phyloP scores from a whole-genome alignment of 2,113 vertebrate genomes.

The Stegostoma tigrinum region DNA sequence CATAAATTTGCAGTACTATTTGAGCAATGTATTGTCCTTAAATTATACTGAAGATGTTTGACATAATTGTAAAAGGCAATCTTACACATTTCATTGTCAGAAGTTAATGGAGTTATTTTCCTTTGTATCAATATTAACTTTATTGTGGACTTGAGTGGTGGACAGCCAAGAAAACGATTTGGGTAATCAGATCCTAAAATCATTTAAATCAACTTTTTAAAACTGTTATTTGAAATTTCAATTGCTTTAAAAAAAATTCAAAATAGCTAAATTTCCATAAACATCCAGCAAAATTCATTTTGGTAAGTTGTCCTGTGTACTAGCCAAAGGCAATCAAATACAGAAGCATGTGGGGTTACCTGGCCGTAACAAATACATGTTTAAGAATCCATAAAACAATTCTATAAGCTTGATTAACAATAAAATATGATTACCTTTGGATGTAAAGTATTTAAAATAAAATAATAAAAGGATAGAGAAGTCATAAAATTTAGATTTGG shows the following conservation, averaged over 20 bases:
- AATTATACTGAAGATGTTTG: background rate
- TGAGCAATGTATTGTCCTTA: background rate
- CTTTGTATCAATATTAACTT: background rate
- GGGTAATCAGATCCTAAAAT: background rate
- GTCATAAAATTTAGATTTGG: background rate
- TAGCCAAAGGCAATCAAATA: background rate
- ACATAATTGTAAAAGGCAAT: background rate
- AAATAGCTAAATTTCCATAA: background rate
- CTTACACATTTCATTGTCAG: background rate
- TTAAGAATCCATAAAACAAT: background rate
- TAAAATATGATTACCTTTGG: background rate
- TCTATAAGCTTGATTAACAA: background rate
- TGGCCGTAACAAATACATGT: background rate
- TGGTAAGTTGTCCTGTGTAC: background rate
- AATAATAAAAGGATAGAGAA: background rate
- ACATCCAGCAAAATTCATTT: background rate
- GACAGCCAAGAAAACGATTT: background rate
- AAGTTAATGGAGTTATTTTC: background rate
- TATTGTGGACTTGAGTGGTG: background rate
- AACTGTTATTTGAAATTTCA: background rate
- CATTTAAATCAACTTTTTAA: background rate
- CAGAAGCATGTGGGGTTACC: background rate
- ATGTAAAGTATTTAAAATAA: background rate
- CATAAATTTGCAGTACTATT: background rate
- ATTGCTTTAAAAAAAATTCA: background rate